Evolutionary conservation across 2,113 vertebrate genomes (phyloP), one percentile per base, ranked within the genome.

Genomic region (Nerophis ophidion): DNA sequence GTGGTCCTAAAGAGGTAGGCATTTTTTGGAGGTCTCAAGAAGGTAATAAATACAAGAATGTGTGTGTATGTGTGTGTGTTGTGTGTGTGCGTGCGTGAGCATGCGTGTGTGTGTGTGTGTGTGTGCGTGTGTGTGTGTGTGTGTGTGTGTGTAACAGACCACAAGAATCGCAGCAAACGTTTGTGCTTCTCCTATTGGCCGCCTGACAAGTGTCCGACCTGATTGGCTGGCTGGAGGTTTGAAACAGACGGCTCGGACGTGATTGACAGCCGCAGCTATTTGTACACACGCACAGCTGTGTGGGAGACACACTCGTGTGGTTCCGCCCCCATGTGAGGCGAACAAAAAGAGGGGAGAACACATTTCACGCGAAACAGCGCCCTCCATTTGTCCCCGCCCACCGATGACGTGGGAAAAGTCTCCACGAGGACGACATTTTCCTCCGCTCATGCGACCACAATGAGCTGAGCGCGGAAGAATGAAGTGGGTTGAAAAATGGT

Each of bases 221-320:
- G 70, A 81, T 81, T 77, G 80, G 79, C 77, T 60, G 26, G 26
- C 54, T 42, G 45, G 46, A 47, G 26, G 26, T 67, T 55, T 61
- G 71, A 74, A 63, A 74, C 72, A 77, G 79, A 82, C 77, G 79
- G 76, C 81, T 80, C 74, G 10, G 60, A 72, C 57, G 59, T 67
- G 74, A 82, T 65, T 70, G 82, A 77, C 75, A 77, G 71, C 51
- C 58, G 69, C 10, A 7, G 49, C 1, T 3, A 17, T n/a, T 19
- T 46, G 58, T 51, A 52, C 60, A 33, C 46, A 46, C 17, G 58
- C 48, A 48, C 51, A 44, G 4, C 4, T 44, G 40, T 44, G 40
- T 44, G 56, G 58, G 55, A 63, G 64, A 71, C 83, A 85, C 77
- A 50, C 51, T 51, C 40, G 74, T 61, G 68, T 36, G 48, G 56